phyloP scores from a whole-genome alignment of 2,888 invertebrate species.

The Mesochorus sp. region DNA sequence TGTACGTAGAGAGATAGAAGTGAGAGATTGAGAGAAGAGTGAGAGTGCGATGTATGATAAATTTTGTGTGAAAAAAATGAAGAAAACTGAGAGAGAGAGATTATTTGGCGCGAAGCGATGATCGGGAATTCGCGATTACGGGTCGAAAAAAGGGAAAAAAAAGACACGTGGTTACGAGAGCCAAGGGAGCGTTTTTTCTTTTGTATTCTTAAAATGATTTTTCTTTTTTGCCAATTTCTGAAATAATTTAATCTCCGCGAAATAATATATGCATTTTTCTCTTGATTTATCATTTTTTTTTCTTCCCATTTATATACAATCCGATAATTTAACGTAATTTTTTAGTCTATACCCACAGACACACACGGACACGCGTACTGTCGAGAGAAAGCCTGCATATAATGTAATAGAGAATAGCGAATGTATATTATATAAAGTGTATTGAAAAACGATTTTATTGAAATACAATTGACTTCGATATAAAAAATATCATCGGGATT shows the following conservation, averaged over 20 bases:
- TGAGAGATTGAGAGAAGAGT: slow-evolving; percentile 28
- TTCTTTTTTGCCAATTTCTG: slow-evolving; percentile 19
- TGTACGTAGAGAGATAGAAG: slow-evolving; percentile 70
- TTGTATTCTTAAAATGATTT: slow-evolving; percentile 20
- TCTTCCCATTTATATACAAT: slow-evolving; percentile 30
- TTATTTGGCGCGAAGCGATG: slow-evolving; percentile 40
- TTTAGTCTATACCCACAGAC: slow-evolving; percentile 14
- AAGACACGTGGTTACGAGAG: slow-evolving; percentile 60
- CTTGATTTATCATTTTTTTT: slow-evolving; percentile 19
- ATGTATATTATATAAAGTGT: slow-evolving; percentile 66
- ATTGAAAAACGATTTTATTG: slow-evolving; percentile 65
- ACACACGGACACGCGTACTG: too few relatives aligned
- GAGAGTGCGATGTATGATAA: slow-evolving; percentile 21
- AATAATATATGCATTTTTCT: slow-evolving; percentile 49
- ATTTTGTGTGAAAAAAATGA: slow-evolving; percentile 16
- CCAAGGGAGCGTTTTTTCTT: slow-evolving; percentile 43
- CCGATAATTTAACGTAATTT: slow-evolving; percentile 56
- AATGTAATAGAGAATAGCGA: slow-evolving; percentile 65
- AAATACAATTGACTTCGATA: slow-evolving; percentile 65
- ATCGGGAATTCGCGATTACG: slow-evolving; percentile 64
- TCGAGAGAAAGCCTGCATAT: slow-evolving; percentile 66
- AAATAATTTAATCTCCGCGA: slow-evolving; percentile 39
- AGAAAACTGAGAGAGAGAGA: slow-evolving; percentile 22
- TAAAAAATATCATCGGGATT: slow-evolving; percentile 52
- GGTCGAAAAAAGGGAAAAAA: slow-evolving; percentile 58